Evolutionary conservation across 2,113 vertebrate species (phyloP), one percentile per base, ranked within the genome.

Genomic region (Pedionomus torquatus): DNA sequence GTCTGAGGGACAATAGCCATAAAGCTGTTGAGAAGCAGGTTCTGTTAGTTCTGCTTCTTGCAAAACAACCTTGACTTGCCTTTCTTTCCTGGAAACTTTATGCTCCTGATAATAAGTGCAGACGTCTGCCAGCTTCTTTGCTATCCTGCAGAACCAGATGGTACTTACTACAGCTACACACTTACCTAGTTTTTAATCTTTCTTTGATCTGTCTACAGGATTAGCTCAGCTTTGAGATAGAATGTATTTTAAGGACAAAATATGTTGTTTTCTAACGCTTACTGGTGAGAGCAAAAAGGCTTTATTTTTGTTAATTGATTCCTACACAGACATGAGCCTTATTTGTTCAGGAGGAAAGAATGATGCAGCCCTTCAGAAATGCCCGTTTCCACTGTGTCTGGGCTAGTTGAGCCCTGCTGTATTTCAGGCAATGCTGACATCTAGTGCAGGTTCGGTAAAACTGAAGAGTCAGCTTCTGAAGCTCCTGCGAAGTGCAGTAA

Each of bases 311-410:
- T 19, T 52, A 8, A 18, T 13, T 1, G 17, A n/a, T 10, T 8
- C 7, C 52, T 58, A 2, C 24, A n/a, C 21, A 14, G 19, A 26
- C 0, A 1, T 7, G 39, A 35, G 10, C 24, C 3, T 3, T 14
- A 4, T 3, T 5, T 35, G 37, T 10, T 1, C 7, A 2, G 46
- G 28, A 24, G 39, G 26, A 28, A 48, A 49, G 16, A 0, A 5
- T 6, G 0, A 16, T 11, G 11, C 11, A 7, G 20, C 0, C 0
- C 26, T 43, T 25, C 8, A 13, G 52, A 6, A 76, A 48, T 3
- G 1, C 1, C 0, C 0, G 0, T 3, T 35, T 24, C 8, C 6
- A 6, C n/a, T 1, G 0, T 1, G 18, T 16, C 33, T 18, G n/a
- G 21, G 24, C 31, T 13, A 2, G 17, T 10, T 1, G 49, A 28